Conservation (phyloP, 2,888 invertebrate species). For the Synergus itoensis region DNA sequence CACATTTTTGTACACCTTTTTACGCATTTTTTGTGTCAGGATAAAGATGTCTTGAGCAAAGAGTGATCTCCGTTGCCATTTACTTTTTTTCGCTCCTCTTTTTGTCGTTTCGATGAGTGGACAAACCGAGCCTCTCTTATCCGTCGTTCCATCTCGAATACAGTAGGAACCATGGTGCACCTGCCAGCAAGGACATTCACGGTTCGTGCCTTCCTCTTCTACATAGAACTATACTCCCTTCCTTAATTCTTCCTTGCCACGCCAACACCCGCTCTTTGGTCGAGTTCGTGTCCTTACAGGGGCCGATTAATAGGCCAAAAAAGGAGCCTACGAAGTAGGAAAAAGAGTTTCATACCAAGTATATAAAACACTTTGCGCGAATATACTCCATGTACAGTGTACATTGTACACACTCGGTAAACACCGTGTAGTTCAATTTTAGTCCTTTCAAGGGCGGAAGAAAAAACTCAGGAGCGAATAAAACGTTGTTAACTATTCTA, state of each 20-base stretch:
- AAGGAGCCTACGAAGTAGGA: conserved; percentile 21
- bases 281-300: conserved; percentile 32
- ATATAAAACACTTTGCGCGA: conserved; percentile 31
- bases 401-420: neutral
- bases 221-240: conserved; percentile 18
- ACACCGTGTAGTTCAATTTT: neutral
- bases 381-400: neutral
- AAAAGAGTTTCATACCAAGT: conserved; percentile 32
- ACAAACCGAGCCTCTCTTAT: conserved; percentile 48
- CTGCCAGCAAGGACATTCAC: conserved; percentile 36
- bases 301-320: conserved; percentile 26
- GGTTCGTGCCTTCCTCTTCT: conserved; percentile 33
- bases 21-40: neutral
- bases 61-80: neutral
- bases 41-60: conserved; percentile 1
- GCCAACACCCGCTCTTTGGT: conserved; percentile 33
- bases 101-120: conserved; percentile 4
- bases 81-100: neutral
- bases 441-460: neutral
- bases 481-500: neutral
- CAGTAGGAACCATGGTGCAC: conserved; percentile 40
- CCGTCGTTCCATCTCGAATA: conserved; percentile 52
- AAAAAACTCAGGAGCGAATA: neutral
- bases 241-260: conserved; percentile 37
- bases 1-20: too few species aligned